Base-by-base conservation (phyloP, 2,888 invertebrate genomes). In the Andrena hattorfiana region DNA sequence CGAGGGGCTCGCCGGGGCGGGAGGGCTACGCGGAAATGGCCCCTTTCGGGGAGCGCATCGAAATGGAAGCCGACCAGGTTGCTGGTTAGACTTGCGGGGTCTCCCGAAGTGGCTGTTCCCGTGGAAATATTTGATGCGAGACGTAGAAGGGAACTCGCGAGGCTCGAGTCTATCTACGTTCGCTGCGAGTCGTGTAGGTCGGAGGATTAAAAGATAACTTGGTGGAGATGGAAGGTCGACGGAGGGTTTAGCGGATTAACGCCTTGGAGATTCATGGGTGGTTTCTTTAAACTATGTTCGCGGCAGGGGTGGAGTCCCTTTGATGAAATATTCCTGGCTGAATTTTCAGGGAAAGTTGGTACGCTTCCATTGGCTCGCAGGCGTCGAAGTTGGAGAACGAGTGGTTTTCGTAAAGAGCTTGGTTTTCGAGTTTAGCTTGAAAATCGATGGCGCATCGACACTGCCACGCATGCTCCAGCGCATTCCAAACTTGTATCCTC, bases 181-280 rank as follows among this genome's bases (percentile, higher is more conserved):
- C 32, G 5, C 10, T 30, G 1, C 20, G 8, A 4, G 0, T n/a
- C 16, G 71, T 71, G 26, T 73, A 23, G 81, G 81, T 79, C 79
- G 79, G 63, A 49, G 72, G 81, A 81, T 81, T 68, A 59, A 81
- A 79, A 78, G 73, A 79, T 81, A 79, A 63, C 60, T 63, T 10
- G 56, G 23, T 8, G 28, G 20, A 59, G 79, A 81, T 68, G 68
- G 73, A 69, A 49, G 60, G 30, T 51, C 77, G 79, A 77, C 70
- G 59, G 62, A 51, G 66, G 64, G 64, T 30, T 70, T 60, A 77
- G 60, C 60, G 42, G 75, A 76, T 79, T 69, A 79, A 54, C 69
- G 23, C 13, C 51, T 42, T 10, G 42, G 42, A 48, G 67, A 76
- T 67, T 54, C n/a, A 5, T 60, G 23, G 20, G 10, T 32, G 7